Evolutionary conservation across 2,113 vertebrate species (phyloP).

Genomic region (Camelus dromedarius): DNA sequence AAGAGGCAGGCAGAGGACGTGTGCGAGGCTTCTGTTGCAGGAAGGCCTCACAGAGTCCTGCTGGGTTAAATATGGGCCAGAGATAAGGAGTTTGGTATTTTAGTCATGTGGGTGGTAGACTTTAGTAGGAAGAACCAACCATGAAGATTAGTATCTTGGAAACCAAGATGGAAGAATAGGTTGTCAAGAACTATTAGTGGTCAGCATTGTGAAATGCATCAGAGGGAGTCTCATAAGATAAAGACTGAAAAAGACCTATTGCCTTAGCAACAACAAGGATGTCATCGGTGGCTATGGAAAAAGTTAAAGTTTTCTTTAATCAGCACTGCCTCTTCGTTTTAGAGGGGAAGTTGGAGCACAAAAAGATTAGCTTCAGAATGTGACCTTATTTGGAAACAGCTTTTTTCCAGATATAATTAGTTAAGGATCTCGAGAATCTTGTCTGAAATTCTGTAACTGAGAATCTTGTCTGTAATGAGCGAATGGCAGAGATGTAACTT

Average conservation of each 20-base stretch:
- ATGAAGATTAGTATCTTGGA: slow-evolving; percentile 34
- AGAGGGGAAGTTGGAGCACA: not conserved
- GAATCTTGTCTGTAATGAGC: not conserved
- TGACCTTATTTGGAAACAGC: slow-evolving; percentile 31
- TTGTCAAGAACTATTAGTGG: not conserved
- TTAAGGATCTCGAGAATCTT: not conserved
- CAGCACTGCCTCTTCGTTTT: not conserved
- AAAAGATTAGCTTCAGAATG: slow-evolving; percentile 5
- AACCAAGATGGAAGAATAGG: not conserved
- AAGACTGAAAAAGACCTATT: not conserved
- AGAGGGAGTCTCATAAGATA: not conserved
- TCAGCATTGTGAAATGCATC: slow-evolving; percentile 36
- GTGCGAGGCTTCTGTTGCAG: not conserved
- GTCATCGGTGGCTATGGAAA: not conserved
- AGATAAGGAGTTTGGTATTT: not conserved
- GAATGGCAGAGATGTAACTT: slow-evolving; percentile 17
- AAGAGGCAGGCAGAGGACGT: not conserved
- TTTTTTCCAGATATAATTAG: slow-evolving; percentile 15
- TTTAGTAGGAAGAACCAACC: not conserved
- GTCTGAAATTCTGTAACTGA: not conserved
- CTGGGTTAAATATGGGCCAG: not conserved
- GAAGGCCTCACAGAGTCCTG: no score
- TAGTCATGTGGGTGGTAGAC: not conserved
- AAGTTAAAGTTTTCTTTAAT: slow-evolving; percentile 33
- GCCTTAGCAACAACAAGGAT: slow-evolving; percentile 19